Percentiles rank a stretch among this genome's conserved stretches.
Conservation (phyloP, 37 sponge, comb jelly and placozoan species). For the Chondrilla cf. caribensis region DNA sequence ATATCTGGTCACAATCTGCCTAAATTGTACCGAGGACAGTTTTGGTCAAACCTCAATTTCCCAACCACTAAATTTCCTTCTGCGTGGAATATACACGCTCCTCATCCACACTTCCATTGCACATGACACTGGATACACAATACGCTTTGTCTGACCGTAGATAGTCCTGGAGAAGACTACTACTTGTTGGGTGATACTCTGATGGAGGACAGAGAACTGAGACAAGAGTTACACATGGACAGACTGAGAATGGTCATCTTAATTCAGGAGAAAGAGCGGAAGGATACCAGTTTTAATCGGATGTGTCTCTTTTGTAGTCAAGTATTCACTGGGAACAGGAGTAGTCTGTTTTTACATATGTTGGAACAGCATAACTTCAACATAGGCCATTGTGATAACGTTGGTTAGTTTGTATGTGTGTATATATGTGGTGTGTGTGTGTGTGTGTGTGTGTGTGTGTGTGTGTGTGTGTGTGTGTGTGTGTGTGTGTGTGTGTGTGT, state of each 20-base stretch:
- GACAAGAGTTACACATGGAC: constrained; percentile 32
- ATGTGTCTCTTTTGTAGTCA: constrained; percentile 71
- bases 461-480: not conserved
- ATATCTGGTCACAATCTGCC: too few relatives aligned
- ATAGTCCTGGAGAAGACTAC: constrained; percentile 50
- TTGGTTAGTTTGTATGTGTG: constrained; percentile 41
- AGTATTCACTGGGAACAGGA: constrained; percentile 47
- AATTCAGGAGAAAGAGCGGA: constrained; percentile 68
- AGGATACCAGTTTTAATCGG: constrained; percentile 26
- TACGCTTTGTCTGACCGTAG: not conserved
- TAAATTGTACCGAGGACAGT: too few relatives aligned
- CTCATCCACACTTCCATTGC: not conserved
- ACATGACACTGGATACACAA: not conserved
- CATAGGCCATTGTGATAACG: constrained; percentile 76
- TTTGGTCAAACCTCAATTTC: too few relatives aligned
- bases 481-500: not conserved
- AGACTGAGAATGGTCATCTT: constrained; percentile 53
- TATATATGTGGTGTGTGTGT: not conserved
- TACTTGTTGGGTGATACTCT: constrained; percentile 60
- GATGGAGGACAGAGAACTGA: constrained; percentile 60
- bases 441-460: not conserved
- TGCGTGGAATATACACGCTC: not conserved
- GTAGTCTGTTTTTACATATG: constrained; percentile 66
- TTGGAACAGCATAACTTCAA: constrained; percentile 70
- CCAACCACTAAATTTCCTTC: too few relatives aligned